Conservation (phyloP, 2,797 vertebrate genomes). For the Neomorphus geoffroyi region DNA sequence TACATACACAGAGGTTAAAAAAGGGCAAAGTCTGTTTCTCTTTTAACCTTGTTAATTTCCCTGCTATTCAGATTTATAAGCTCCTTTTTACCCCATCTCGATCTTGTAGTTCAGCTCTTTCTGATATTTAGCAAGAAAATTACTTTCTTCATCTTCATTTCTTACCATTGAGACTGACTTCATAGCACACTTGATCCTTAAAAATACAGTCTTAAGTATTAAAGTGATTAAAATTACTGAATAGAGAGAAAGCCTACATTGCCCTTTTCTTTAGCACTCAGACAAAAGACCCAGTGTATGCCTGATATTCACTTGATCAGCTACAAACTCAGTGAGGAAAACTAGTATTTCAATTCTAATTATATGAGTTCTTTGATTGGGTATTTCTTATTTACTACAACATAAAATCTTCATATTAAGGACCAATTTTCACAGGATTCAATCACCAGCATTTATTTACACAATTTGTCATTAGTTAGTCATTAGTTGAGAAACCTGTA, state of each 20-base stretch:
- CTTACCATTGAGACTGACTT: background rate
- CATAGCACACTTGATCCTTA: background rate
- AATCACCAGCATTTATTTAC: background rate
- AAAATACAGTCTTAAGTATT: background rate
- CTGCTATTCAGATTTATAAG: background rate
- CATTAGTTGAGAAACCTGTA: background rate
- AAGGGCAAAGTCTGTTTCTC: background rate
- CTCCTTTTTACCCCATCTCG: fast-evolving
- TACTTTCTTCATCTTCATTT: slow-evolving; percentile 7
- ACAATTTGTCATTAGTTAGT: background rate
- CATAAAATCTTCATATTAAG: background rate
- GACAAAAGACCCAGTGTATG: background rate
- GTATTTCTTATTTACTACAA: background rate
- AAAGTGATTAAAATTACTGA: background rate
- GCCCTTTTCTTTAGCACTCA: background rate
- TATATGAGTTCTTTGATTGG: background rate
- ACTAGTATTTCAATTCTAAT: background rate
- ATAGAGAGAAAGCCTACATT: background rate
- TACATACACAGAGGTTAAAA: background rate
- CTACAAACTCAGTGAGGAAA: background rate
- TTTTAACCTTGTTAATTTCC: background rate
- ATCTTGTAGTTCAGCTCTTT: background rate
- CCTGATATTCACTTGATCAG: background rate
- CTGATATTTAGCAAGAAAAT: slow-evolving; percentile 8
- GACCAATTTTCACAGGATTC: background rate